A percentile compares a stretch with the other conserved stretches of the same genome.
Evolutionary conservation across 2,888 invertebrate genomes (phyloP).

Genomic region (Ellobium chinense): DNA sequence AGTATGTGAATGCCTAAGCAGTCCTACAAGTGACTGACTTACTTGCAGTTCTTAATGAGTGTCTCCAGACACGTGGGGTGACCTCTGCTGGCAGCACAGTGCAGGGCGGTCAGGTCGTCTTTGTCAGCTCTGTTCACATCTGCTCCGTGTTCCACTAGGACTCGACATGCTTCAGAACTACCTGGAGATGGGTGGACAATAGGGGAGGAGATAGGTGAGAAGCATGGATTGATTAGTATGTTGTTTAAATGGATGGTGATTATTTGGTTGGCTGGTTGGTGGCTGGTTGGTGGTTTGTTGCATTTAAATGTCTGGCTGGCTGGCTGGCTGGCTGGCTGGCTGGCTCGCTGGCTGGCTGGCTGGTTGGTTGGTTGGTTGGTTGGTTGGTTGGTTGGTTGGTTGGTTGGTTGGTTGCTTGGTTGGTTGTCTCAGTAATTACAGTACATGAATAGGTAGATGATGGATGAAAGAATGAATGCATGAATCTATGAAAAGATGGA

Average conservation of each 20-base stretch:
- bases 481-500: not conserved
- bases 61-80: constrained; percentile 95
- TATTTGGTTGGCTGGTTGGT: not conserved
- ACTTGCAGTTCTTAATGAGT: constrained; percentile 83
- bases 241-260: no score
- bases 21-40: no score
- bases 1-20: no score
- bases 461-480: no score
- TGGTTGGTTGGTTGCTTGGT: not conserved
- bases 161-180: constrained; percentile 93
- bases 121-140: constrained; percentile 90
- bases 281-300: not conserved
- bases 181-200: no score
- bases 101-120: constrained; percentile 96
- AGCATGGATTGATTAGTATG: no score
- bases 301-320: not conserved
- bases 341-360: not conserved
- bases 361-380: not conserved
- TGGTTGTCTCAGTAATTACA: not conserved
- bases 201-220: no score
- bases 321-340: not conserved
- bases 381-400: not conserved
- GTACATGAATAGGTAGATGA: not conserved
- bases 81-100: constrained; percentile 97
- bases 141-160: constrained; percentile 92